Base-by-base conservation (phyloP, 2,113 vertebrate species). In the Cyprinodon brontotheroides region DNA sequence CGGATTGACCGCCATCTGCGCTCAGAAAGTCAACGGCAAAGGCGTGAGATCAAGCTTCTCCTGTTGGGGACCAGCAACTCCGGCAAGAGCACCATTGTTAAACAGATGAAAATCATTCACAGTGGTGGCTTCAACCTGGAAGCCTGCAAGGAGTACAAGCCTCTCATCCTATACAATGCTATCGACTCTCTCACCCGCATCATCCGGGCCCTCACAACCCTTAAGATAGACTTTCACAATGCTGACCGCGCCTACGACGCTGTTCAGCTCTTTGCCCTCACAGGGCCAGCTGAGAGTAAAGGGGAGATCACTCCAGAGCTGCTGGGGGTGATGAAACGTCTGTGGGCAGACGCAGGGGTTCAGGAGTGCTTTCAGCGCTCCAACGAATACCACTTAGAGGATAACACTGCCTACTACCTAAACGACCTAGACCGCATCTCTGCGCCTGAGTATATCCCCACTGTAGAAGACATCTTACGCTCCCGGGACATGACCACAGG, bases 61-160 rank as follows among this genome's bases (percentile, higher is more conserved):
- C 94, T 99, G 77, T 93, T 99, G 63, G 98, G 98, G 64, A 99
- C 98, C 89, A 99, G 98, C 94, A 99, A 99, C 91, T 99, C 98
- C 0, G 98, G 98, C 83, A 99, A 99, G 92, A 99, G 98, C 78
- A 99, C 98, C 81, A 98, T 99, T 0, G 98, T 99, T 75, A 99
- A 99, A 87, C 98, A 99, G 92, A 99, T 99, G 98, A 99, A 99
- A 91, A 99, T 99, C 83, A 99, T 99, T 81, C 98, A 99, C 87
- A 99, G 98, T 0, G 98, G 98, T 0, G 98, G 98, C 76, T 99
- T 99, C 88, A 99, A 99, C 88, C 89, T 99, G 78, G 98, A 99
- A 65, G 98, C 98, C 40, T 99, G 98, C 92, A 97, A 97, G 92
- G 98, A 99, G 90, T 99, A 99, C 93, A 96, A 97, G 94, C 98